Base-by-base conservation (phyloP, 2,113 vertebrate species). In the Atractosteus spatula region DNA sequence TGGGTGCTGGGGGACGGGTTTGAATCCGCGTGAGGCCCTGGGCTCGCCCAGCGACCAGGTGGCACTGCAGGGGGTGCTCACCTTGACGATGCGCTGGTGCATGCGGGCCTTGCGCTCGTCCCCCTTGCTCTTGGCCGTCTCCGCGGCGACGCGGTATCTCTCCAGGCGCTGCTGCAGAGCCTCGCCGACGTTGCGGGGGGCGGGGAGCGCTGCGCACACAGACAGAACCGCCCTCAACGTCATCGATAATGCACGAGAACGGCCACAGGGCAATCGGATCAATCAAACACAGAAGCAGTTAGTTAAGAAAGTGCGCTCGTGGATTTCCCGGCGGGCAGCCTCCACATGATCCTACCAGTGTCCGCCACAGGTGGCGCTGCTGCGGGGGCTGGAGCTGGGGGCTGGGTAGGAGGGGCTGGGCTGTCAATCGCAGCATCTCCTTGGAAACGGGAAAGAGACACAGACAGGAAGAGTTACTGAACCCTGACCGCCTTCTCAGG, bases 61-160 rank as follows among this genome's bases (percentile, higher is more conserved):
- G 29, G 29, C 29, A 14, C 41, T 51, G 41, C 7, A n/a, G 2
- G 0, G 29, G 55, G 8, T 0, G 3, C 29, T 41, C 71, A 95
- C 95, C 91, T 97, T 97, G 61, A 95, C 76, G 3, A 97, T 96
- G 17, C 95, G 94, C 74, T 95, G 92, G 13, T 97, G 95, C 96
- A 97, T 97, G 41, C 95, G 92, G 0, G 94, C 92, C 77, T 97
- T 97, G 5, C 95, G 92, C 43, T 95, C 94, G 1, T 97, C 95
- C 51, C 94, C 94, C 79, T 93, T 94, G 84, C 80, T 86, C 78
- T 93, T 95, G 69, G 96, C 94, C 65, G 90, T 89, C 64, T 90
- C 90, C 7, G 94, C 90, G 0, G 95, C 93, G 4, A 77, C 76
- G 8, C 85, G 91, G 78, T 96, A 97, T 3, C 90, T 86, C 69